Conservation (phyloP, 2,797 vertebrate genomes). For the Protosalanx chinensis region DNA sequence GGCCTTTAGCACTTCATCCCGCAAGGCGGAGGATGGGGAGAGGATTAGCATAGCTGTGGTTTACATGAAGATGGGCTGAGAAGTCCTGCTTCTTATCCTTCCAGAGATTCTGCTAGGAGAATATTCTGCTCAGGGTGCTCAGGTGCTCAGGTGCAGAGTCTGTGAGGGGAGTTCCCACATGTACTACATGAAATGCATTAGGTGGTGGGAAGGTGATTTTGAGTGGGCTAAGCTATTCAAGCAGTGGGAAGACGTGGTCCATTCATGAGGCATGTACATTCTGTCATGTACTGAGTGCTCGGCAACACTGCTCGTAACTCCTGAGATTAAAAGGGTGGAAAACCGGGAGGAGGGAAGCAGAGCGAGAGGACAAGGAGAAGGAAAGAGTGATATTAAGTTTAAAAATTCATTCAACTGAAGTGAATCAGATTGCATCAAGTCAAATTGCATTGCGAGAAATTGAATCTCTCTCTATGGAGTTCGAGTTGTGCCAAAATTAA, state of each 20-base stretch:
- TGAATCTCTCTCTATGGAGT: slow-evolving; percentile 60
- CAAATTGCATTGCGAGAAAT: slow-evolving; percentile 62
- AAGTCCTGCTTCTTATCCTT: background rate
- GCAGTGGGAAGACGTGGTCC: background rate
- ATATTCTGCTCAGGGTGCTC: background rate
- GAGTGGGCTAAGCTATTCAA: too few species aligned
- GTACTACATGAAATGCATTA: background rate
- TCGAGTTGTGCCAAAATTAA: slow-evolving; percentile 66
- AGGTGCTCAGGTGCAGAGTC: background rate
- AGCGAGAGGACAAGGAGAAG: slow-evolving; percentile 30
- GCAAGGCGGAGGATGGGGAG: slow-evolving; percentile 13
- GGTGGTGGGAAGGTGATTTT: background rate
- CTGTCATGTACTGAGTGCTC: background rate
- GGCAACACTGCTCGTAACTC: background rate
- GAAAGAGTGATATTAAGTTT: slow-evolving; percentile 48
- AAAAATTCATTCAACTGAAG: slow-evolving; percentile 62
- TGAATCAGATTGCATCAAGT: slow-evolving; percentile 63
- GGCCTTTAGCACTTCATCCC: slow-evolving; percentile 51
- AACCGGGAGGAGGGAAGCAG: background rate
- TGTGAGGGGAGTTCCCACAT: background rate
- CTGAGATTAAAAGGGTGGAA: background rate
- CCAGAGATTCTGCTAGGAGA: background rate
- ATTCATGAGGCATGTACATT: background rate
- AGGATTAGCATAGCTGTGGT: slow-evolving; percentile 23
- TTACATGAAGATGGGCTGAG: background rate